phyloP scores from a whole-genome alignment of 2,797 vertebrate genomes.

The Podarcis siculus region DNA sequence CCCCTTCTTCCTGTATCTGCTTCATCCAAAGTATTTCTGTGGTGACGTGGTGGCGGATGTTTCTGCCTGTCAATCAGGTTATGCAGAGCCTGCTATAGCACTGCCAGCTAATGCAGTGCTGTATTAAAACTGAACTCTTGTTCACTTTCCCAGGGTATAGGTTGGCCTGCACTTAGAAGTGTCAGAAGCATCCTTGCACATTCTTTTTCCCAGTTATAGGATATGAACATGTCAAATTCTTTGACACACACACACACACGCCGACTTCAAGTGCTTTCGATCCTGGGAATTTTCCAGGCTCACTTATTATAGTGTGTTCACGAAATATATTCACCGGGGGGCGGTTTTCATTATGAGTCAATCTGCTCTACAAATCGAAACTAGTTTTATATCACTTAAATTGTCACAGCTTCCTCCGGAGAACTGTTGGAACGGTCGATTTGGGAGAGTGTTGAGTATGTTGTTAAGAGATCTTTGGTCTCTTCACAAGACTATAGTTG shows the following conservation, averaged over 20 bases:
- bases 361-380: not conserved
- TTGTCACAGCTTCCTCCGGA: not conserved
- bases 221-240: not conserved
- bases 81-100: not conserved
- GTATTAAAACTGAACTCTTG: not conserved
- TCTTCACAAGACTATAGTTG: not conserved
- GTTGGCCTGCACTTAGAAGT: not conserved
- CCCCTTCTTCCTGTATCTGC: conserved; percentile 39
- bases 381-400: not conserved
- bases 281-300: not conserved
- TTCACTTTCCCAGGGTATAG: not conserved
- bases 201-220: not conserved
- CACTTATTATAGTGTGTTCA: not conserved
- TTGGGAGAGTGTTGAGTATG: not conserved
- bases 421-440: not conserved
- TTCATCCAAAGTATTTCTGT: conserved; percentile 8
- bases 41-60: not conserved
- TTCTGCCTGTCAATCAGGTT: rapidly evolving
- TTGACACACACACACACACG: too few relatives aligned
- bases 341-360: not conserved
- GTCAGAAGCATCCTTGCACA: not conserved
- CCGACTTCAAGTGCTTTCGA: not conserved
- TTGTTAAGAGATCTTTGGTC: not conserved
- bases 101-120: not conserved
- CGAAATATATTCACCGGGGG: not conserved